phyloP scores from a whole-genome alignment of 2,888 invertebrate genomes.

The Danaus chrysippus region DNA sequence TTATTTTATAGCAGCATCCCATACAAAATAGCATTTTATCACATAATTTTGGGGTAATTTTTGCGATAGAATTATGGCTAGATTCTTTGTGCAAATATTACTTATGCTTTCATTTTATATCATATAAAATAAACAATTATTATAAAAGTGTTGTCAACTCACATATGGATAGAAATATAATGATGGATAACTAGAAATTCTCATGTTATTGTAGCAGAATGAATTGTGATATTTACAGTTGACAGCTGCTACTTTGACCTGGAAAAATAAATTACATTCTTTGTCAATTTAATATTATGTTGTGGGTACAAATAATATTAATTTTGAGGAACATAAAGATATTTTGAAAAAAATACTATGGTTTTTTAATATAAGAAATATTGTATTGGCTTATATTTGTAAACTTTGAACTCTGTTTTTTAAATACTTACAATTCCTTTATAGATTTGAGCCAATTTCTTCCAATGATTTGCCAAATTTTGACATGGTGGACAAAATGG shows the following conservation, averaged over 20 bases:
- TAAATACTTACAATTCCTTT: conserved; percentile 84
- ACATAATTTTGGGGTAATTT: too few relatives aligned
- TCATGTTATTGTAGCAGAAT: conserved; percentile 85
- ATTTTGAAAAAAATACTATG: too few relatives aligned
- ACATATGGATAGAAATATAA: conserved; percentile 82
- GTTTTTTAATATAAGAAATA: too few relatives aligned
- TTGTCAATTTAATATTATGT: conserved; percentile 1
- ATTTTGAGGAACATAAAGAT: too few relatives aligned
- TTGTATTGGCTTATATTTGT: too few relatives aligned
- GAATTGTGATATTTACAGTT: conserved; percentile 92
- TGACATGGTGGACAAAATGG: conserved; percentile 93
- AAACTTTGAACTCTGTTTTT: background rate
- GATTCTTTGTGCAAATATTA: background rate
- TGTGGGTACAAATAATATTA: too few relatives aligned
- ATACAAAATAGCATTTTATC: too few relatives aligned
- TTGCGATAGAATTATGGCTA: too few relatives aligned
- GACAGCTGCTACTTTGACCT: conserved; percentile 87
- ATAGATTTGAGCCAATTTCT: conserved; percentile 85
- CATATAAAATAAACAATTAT: background rate
- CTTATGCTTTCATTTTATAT: background rate
- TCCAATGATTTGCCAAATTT: conserved; percentile 89
- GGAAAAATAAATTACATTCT: conserved; percentile 35
- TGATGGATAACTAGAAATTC: conserved; percentile 87
- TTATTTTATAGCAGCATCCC: too few relatives aligned
- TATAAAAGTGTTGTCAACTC: conserved; percentile 41